Conservation (phyloP, 2,797 vertebrate genomes). For the Sebastes hubbsi region DNA sequence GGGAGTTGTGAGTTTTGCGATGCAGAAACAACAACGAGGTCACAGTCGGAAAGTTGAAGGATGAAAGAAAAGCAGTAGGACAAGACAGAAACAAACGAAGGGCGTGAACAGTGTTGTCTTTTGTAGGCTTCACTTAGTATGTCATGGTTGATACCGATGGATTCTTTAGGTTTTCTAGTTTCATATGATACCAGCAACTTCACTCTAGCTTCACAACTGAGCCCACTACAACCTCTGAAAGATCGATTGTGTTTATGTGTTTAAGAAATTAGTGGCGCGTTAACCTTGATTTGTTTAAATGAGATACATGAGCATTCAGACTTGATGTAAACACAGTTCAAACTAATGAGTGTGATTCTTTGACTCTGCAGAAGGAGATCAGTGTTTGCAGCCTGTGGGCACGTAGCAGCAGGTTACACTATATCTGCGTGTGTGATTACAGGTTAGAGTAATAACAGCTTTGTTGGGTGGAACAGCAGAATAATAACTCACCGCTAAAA, state of each 20-base stretch:
- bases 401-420: constrained; percentile 5
- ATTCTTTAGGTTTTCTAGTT: too few species aligned
- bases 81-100: neutral
- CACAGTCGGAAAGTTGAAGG: neutral
- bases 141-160: too few species aligned
- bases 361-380: neutral
- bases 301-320: neutral
- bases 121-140: neutral
- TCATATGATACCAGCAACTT: too few species aligned
- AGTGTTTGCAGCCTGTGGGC: neutral
- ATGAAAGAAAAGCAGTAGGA: constrained; percentile 3
- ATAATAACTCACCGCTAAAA: neutral
- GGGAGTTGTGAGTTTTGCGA: neutral
- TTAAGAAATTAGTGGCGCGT: too few species aligned
- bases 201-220: too few species aligned
- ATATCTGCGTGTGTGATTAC: constrained; percentile 34
- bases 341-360: neutral
- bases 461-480: neutral
- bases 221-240: too few species aligned
- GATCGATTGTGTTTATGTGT: too few species aligned
- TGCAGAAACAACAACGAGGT: neutral
- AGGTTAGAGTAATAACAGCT: constrained; percentile 36
- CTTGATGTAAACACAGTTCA: neutral
- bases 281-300: neutral
- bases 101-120: neutral